Conservation (phyloP, 64 coral and sea anemone genomes). For the Montipora foliosa region DNA sequence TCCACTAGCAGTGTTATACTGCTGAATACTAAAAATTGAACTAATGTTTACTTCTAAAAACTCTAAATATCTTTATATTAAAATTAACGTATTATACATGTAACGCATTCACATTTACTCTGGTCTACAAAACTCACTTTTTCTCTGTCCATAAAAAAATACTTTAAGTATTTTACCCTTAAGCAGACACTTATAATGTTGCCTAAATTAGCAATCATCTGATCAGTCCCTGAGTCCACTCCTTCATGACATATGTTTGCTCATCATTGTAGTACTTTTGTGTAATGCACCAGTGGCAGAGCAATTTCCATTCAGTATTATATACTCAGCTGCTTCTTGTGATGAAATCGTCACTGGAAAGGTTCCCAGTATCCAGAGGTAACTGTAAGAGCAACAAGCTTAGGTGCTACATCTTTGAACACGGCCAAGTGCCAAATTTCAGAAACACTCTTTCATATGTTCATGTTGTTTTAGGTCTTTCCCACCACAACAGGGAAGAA, state of each 20-base stretch:
- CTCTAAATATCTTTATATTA: background rate
- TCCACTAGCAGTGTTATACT: background rate
- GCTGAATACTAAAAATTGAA: background rate
- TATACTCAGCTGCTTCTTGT: background rate
- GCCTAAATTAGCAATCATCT: background rate
- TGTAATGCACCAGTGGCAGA: background rate
- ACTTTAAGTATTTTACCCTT: too few species aligned
- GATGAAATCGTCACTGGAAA: background rate
- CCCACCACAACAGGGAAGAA: conserved; percentile 56
- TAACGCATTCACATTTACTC: background rate
- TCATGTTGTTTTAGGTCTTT: background rate
- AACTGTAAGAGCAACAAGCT: background rate
- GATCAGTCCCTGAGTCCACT: too few species aligned
- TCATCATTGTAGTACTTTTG: background rate
- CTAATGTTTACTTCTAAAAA: background rate
- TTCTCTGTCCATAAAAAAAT: conserved; percentile 29
- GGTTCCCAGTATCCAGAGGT: background rate
- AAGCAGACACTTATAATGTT: background rate
- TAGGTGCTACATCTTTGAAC: background rate
- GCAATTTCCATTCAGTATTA: background rate
- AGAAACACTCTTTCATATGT: background rate
- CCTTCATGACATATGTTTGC: too few species aligned
- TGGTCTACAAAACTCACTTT: background rate
- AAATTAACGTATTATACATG: background rate
- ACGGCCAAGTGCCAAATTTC: background rate